Evolutionary conservation across 2,797 vertebrate species (phyloP), one percentile per base, ranked within the genome.

Genomic region (Botia almorhae): DNA sequence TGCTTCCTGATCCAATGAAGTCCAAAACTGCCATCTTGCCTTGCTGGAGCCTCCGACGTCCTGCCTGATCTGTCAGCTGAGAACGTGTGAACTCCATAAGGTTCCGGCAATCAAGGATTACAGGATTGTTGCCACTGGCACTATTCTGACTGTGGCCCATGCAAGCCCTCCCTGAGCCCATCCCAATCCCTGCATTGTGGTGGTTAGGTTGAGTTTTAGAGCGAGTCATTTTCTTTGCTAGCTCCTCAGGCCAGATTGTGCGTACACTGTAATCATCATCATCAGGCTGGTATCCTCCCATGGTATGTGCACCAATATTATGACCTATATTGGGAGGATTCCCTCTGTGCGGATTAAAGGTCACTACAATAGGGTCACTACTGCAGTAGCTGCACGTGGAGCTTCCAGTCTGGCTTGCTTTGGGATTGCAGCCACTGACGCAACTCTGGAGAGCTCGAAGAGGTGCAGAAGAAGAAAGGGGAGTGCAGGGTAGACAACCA

Each of bases 341-440:
- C 26, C 90, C 87, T 74, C 93, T 86, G 55, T 91, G 93, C 58
- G 95, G 94, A 86, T 96, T 94, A 75, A 92, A 96, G 50, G 95
- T 96, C 81, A 96, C 95, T 43, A 96, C 95, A 76, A 96, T 96
- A 36, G 95, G 95, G 85, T 96, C 95, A 36, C 95, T 96, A 91
- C 95, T 96, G 87, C 95, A 96, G 88, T 95, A 95, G 87, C 95
- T 96, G 88, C 95, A 96, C 80, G 94, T 94, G 58, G 95, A 96
- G 79, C 95, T 95, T 74, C 93, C 93, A 0, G 94, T 93, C 85
- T 94, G 94, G 68, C 93, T 93, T 39, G 94, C 90, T 90, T 94
- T 94, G 55, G 94, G 94, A 86, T 94, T 93, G 89, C 95, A 95
- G 60, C 93, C 92, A 10, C 90, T 92, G 81, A 96, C 91, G 8